Evolutionary conservation across 2,113 vertebrate species (phyloP), one percentile per base, ranked within the genome.

Genomic region (Myocastor coypus): DNA sequence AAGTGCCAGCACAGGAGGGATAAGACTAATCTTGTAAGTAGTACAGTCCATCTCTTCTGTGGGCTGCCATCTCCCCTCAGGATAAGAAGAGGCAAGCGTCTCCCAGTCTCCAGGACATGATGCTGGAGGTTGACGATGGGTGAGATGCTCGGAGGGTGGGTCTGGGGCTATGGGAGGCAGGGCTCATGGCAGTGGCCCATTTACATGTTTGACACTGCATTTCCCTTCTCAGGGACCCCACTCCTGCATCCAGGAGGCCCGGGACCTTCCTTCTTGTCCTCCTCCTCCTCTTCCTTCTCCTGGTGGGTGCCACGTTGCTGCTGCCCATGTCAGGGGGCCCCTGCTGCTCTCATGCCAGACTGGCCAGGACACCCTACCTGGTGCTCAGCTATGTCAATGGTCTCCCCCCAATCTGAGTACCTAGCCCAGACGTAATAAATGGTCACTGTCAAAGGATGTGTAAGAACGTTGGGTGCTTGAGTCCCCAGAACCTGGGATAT

Each of bases 301-400:
- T 99, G 50, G 97, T 82, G 83, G 98, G 98, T 50, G 87, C 97
- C 64, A 87, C 90, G 3, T 26, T 97, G 71, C 94, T 97, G 6
- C 88, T 96, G 91, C 92, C 95, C 3, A 88, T n/a, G 0, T 78
- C 77, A 28, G 92, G 50, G 94, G 96, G 30, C 55, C 84, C 42
- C 61, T 99, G 98, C 64, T 98, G 97, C 84, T 97, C 50, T 22
- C 94, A 97, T 46, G 94, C 96, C 73, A 69, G 68, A 80, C 95
- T 98, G 68, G 71, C 92, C 11, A 96, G 94, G 17, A 97, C 97
- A 52, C 98, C 98, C 96, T 98, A 99, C 92, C 95, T 99, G 64
- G 97, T 97, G 4, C 98, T 99, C 61, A 98, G 95, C 17, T 99
- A 99, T 50, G 97, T 99, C 95, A 99, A 99, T 0, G 99, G 99